A percentile compares a stretch with the other conserved stretches of the same genome.
These are phyloP conservation scores for Tholera decimalis DNA, from an alignment of 2,888 invertebrate species.

Conservation along the genomic window DNA sequence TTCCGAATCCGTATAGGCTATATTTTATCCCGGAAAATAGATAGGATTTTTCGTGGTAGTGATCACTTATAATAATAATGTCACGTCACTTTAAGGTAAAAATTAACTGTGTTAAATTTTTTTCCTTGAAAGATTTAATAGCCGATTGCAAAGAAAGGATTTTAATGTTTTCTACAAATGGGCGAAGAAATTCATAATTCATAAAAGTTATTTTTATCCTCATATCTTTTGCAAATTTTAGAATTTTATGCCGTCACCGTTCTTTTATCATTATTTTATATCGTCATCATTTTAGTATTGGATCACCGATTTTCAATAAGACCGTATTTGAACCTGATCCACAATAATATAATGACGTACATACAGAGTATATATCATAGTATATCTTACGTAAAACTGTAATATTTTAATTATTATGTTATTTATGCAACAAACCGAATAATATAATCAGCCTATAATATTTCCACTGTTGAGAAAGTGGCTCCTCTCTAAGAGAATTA, in stretches of 20 bases:
- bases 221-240: neutral
- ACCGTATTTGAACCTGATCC: neutral
- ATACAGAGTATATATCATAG: too few species aligned
- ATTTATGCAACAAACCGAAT: too few species aligned
- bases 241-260: too few species aligned
- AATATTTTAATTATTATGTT: too few species aligned
- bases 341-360: neutral
- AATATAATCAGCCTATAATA: too few species aligned
- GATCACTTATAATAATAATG: neutral
- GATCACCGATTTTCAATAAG: neutral
- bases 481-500: too few species aligned
- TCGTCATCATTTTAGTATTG: too few species aligned
- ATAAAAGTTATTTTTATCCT: neutral
- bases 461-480: too few species aligned
- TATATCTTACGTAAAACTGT: too few species aligned
- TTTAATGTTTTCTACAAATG: neutral
- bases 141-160: neutral
- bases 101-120: conserved; percentile 5
- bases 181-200: neutral
- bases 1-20: too few species aligned
- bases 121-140: conserved; percentile 19
- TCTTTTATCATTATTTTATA: too few species aligned
- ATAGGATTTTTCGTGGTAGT: conserved; percentile 14
- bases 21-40: too few species aligned
- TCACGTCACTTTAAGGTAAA: neutral